These are phyloP conservation scores for Diabrotica undecimpunctata DNA, from an alignment of 1,140 invertebrate genomes.

Conservation along the genomic window DNA sequence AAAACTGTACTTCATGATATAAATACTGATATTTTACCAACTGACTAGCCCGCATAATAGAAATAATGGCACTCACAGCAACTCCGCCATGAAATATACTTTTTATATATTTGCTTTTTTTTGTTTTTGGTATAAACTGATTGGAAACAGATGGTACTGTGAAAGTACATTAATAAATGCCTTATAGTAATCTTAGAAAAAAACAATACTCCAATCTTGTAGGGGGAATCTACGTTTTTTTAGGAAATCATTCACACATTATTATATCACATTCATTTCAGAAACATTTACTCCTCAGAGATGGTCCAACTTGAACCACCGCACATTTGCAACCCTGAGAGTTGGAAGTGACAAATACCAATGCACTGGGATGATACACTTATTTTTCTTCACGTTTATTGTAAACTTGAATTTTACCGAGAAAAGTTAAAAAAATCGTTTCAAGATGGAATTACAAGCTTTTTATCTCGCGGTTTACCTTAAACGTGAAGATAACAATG, in stretches of 20 bases:
- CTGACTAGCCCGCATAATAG: conserved; percentile 19
- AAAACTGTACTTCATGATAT: no score
- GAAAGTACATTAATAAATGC: conserved; percentile 39
- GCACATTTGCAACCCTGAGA: conserved; percentile 37
- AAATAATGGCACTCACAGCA: conserved; percentile 39
- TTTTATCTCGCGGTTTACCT: no score
- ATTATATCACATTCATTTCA: conserved; percentile 27
- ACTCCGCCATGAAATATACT: conserved; percentile 26
- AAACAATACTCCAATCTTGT: conserved; percentile 36
- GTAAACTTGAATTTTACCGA: no score
- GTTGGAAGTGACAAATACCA: conserved; percentile 36
- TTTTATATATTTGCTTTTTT: conserved; percentile 25
- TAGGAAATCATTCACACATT: conserved; percentile 31
- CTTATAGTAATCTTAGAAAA: conserved; percentile 36
- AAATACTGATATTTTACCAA: no score
- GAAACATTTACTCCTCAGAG: conserved; percentile 25
- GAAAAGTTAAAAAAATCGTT: no score
- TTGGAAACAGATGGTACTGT: conserved; percentile 33
- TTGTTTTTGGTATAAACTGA: conserved; percentile 37
- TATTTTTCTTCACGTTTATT: no score
- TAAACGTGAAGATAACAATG: no score
- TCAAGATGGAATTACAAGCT: no score
- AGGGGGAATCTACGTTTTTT: conserved; percentile 28
- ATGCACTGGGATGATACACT: conserved; percentile 19
- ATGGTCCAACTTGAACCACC: conserved; percentile 18